Base-by-base conservation (phyloP, 2,888 invertebrate species). In the Lymantria monacha region DNA sequence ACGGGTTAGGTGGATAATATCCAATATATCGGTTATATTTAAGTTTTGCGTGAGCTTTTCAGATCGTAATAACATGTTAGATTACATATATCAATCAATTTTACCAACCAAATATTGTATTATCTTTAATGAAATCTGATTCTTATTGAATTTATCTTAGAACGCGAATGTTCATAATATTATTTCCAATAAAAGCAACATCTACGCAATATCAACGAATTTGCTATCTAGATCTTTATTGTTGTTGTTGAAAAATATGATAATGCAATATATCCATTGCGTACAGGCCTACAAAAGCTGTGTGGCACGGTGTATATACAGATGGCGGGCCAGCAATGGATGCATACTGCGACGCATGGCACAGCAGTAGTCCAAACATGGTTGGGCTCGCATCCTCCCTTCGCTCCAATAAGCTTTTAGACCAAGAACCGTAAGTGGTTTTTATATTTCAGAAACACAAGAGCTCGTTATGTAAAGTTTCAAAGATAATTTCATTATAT, bases 301-400 rank as follows among this genome's bases (percentile, higher is more conserved):
- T 97, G 33, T 99, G 99, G 99, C 99, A 99, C 75, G 99, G 99
- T 3, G 96, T 98, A 7, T 94, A 95, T 72, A 92, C 94, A 11
- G 94, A 94, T 59, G 99, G 99, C 0, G 96, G 97, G 78, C 94
- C 97, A 52, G 96, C 96, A 42, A 94, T 96, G 92, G 97, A 97
- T 74, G 95, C 95, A 33, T 97, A 96, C 76, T 98, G 98, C 84
- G 96, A 97, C 77, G 97, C 97, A 44, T 99, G 98, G 98, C 96
- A 97, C 79, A 95, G 96, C 49, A 93, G 95, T 61, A 94, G 93
- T 48, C 88, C 94, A 9, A 95, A 96, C 74, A 96, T 96, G 81
- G 94, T 94, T 57, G 98, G 98, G 0, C 92, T 97, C 49, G 98
- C 96, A 44, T 97, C 97, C 53, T 95, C 96, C 42, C 93, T 98